Evolutionary conservation across 2,797 vertebrate genomes (phyloP), one percentile per base, ranked within the genome.

Genomic region (Arctocebus calabarensis): DNA sequence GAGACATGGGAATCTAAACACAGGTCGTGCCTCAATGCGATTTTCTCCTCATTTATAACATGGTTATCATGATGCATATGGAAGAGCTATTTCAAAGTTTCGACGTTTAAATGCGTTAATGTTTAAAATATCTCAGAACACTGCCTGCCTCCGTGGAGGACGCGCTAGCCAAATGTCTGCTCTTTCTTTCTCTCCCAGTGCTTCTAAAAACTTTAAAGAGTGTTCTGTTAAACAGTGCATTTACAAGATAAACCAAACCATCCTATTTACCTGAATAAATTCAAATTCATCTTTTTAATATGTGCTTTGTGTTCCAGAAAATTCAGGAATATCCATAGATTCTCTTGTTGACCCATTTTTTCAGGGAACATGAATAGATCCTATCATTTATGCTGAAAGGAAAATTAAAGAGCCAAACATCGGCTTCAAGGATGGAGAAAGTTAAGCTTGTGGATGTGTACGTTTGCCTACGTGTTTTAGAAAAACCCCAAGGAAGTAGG

Each of bases 201-300:
- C 12, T 84, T 94, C 57, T 4, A 40, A 93, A 59, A 91, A 55
- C 1, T 8, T 71, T 77, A 84, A 93, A 96, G 61, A 77, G 29
- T 13, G 34, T 48, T n/a, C 16, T 95, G 40, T 83, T 68, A 73
- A 82, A 92, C 27, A 70, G 4, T 43, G 22, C 19, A 34, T 74
- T 93, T 78, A 84, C 2, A 91, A 81, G 70, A 84, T 43, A 95
- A 90, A 52, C 40, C 45, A 79, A 90, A 96, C 59, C 77, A 83
- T 61, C 37, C 27, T 45, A 32, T 82, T 90, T 68, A 93, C 66
- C 59, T 85, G 22, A 88, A 90, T 75, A 81, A 61, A 70, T 71
- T 70, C 57, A 87, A 52, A 77, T 52, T 66, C 40, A 57, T 23
- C 71, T 79, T 95, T 79, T 95, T 78, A 92, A 62, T 59, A 59